These are phyloP conservation scores for Perithous albicinctus DNA, from an alignment of 2,888 invertebrate species.

Conservation along the genomic window DNA sequence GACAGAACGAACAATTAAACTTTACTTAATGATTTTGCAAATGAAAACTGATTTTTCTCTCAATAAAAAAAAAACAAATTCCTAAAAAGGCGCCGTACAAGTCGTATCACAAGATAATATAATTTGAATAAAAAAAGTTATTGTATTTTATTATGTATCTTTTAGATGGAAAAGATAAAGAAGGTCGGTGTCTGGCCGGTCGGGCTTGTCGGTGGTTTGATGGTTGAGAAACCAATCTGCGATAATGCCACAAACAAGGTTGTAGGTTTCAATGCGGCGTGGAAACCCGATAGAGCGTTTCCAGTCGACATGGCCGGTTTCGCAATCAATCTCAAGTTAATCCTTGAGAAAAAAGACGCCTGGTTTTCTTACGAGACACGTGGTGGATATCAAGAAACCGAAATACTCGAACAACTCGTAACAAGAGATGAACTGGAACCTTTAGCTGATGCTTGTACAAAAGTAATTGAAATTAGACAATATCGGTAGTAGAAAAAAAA, in stretches of 20 bases:
- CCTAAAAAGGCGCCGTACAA: too few relatives aligned
- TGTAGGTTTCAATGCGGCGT: conserved; percentile 90
- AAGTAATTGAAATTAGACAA: conserved; percentile 84
- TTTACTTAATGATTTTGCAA: too few relatives aligned
- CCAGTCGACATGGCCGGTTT: conserved; percentile 99
- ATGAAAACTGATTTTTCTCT: too few relatives aligned
- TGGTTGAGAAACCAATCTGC: conserved; percentile 95
- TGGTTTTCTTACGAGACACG: conserved; percentile 93
- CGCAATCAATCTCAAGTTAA: conserved; percentile 92
- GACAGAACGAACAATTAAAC: neutral
- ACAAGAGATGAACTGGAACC: conserved; percentile 94
- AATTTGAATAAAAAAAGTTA: too few relatives aligned
- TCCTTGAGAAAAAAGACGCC: conserved; percentile 90
- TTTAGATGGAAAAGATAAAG: conserved; percentile 92
- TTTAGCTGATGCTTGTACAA: conserved; percentile 94
- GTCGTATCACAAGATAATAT: too few relatives aligned
- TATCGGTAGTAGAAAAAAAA: neutral
- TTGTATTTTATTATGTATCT: too few relatives aligned
- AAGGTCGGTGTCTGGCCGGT: conserved; percentile 98
- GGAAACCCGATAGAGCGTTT: conserved; percentile 96
- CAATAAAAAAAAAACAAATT: too few relatives aligned
- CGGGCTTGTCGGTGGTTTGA: conserved; percentile 97
- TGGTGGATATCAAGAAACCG: conserved; percentile 95
- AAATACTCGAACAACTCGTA: conserved; percentile 91
- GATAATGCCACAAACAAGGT: conserved; percentile 87